These are phyloP conservation scores for Hyphantria cunea DNA, from an alignment of 1,140 invertebrate genomes.

Conservation along the genomic window DNA sequence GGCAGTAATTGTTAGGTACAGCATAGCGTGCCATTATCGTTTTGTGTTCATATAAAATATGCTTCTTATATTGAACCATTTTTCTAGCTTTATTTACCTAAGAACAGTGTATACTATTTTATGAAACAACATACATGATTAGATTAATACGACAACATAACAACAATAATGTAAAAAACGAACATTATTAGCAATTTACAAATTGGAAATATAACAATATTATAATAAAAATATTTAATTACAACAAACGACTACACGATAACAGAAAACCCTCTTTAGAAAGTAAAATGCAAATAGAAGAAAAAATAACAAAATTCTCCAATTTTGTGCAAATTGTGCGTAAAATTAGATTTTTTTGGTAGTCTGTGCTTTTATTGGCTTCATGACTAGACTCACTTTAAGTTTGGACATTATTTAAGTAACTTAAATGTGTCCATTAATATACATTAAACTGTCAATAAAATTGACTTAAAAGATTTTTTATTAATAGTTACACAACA, in stretches of 20 bases:
- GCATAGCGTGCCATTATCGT: too few relatives aligned
- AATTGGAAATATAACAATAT: background rate
- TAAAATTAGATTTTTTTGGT: slow-evolving; percentile 18
- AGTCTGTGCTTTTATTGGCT: slow-evolving; percentile 33
- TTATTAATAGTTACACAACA: too few relatives aligned
- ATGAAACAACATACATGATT: slow-evolving; percentile 10
- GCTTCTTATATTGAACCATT: background rate
- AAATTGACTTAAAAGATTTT: too few relatives aligned
- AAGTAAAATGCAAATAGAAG: too few relatives aligned
- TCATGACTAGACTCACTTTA: slow-evolving; percentile 34
- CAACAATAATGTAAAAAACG: slow-evolving; percentile 20
- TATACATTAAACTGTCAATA: background rate
- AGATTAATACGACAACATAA: slow-evolving; percentile 9
- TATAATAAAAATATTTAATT: background rate
- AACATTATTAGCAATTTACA: slow-evolving; percentile 2
- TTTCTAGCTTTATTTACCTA: slow-evolving; percentile 1
- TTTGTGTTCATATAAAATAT: too few relatives aligned
- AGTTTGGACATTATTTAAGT: background rate
- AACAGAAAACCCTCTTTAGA: background rate
- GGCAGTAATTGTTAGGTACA: too few relatives aligned
- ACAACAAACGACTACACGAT: slow-evolving; percentile 2
- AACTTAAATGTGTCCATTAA: background rate
- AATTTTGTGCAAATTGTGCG: slow-evolving; percentile 28
- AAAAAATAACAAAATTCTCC: background rate
- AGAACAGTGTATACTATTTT: slow-evolving; percentile 6